phyloP scores from a whole-genome alignment of 2,797 vertebrate genomes.

The Bradypodion ventrale region DNA sequence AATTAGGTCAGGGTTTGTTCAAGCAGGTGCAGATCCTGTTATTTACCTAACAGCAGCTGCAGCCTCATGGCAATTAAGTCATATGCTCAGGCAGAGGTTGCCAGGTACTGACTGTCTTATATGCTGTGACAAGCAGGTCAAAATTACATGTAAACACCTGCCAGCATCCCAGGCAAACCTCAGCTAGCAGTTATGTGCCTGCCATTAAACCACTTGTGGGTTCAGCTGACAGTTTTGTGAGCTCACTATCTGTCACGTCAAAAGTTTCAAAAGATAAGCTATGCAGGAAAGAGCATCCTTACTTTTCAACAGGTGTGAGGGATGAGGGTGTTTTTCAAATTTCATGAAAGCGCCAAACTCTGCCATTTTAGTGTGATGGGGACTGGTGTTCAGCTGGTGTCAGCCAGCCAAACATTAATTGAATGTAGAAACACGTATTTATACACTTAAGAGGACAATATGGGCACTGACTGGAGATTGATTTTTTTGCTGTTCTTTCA shows the following conservation, averaged over 20 bases:
- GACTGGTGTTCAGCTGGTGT: accelerated
- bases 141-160: conserved; percentile 76
- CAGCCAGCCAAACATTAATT: not conserved
- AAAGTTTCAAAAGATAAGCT: conserved; percentile 48
- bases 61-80: conserved; percentile 70
- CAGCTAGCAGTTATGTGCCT: conserved; percentile 68
- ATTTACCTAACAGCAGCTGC: conserved; percentile 71
- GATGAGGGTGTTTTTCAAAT: conserved; percentile 42
- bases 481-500: not conserved
- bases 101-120: conserved; percentile 74
- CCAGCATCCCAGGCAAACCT: conserved; percentile 65
- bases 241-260: not conserved
- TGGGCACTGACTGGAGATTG: not conserved
- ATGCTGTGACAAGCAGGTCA: conserved; percentile 61
- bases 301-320: conserved; percentile 26
- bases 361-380: not conserved
- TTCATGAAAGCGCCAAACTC: conserved; percentile 24
- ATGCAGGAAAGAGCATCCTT: conserved; percentile 10
- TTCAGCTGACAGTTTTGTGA: conserved; percentile 61
- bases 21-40: conserved; percentile 74
- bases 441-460: not conserved
- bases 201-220: conserved; percentile 62
- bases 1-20: conserved; percentile 45
- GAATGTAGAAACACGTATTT: not conserved
- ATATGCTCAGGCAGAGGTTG: conserved; percentile 65